Percentiles rank a stretch among this genome's conserved stretches.
Evolutionary conservation across 2,888 invertebrate species (phyloP).

Genomic region (Eurois occulta): DNA sequence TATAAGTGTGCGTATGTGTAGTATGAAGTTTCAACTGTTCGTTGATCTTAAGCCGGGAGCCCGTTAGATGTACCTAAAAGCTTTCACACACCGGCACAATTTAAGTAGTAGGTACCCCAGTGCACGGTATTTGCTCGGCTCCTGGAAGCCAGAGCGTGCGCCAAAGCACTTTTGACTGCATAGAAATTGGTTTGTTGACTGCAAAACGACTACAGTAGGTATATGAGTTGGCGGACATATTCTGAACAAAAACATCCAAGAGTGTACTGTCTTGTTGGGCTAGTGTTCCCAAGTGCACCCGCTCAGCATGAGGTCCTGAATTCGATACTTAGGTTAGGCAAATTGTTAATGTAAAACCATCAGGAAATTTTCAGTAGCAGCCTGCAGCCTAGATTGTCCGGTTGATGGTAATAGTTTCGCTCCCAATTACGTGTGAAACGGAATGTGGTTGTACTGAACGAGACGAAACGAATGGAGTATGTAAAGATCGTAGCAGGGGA

Average conservation of each 20-base stretch:
- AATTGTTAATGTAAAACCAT: background rate
- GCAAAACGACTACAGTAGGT: too few relatives aligned
- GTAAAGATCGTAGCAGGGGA: background rate
- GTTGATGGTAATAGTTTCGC: background rate
- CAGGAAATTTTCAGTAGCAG: background rate
- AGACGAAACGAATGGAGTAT: background rate
- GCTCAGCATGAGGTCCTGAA: background rate
- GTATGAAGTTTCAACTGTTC: background rate
- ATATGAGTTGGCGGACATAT: too few relatives aligned
- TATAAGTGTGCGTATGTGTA: background rate
- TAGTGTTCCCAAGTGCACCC: background rate
- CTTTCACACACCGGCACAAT: background rate
- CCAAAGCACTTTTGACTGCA: background rate
- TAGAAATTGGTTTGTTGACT: background rate
- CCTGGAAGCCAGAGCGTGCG: background rate
- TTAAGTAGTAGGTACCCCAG: background rate
- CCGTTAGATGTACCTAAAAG: background rate
- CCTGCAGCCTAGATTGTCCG: background rate
- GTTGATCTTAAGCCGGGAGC: background rate
- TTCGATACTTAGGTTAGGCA: background rate
- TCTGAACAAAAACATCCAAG: background rate
- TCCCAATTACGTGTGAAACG: background rate
- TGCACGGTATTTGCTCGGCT: background rate
- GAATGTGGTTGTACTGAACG: background rate
- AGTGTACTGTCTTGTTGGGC: background rate